Base-by-base conservation (phyloP, 2,113 vertebrate species). In the Podocnemis expansa region DNA sequence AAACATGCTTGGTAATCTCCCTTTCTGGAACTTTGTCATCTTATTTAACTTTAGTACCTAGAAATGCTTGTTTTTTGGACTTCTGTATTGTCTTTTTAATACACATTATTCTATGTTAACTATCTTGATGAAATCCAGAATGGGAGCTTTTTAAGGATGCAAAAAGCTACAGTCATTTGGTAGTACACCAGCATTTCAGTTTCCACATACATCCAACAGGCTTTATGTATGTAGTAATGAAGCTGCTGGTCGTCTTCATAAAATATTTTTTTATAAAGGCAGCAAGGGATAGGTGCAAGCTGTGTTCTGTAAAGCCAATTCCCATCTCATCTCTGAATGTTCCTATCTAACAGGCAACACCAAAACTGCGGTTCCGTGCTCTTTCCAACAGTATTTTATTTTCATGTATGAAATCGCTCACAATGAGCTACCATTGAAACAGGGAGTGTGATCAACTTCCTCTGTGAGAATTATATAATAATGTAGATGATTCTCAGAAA, bases 401-500 rank as follows among this genome's bases (percentile, higher is more conserved):
- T 85, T 54, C 80, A 73, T 41, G 51, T 63, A 84, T 21, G 49
- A 14, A 80, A 81, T 47, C 70, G 14, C 52, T 84, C 91, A 84
- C 79, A 8, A 70, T 63, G n/a, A 80, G n/a, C 31, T 70, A 70
- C 9, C n/a, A 70, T 17, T 52, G 80, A 80, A 78, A 55, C 78
- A 25, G 24, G 83, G 87, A 56, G 34, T 27, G 29, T 27, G n/a
- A 52, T 85, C 22, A 54, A 2, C 56, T 16, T 70, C n/a, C 22
- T 96, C 80, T 51, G 60, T 84, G 45, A 82, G 91, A 87, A 41
- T 25, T 89, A 0, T n/a, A 8, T 21, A 19, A 2, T n/a, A 49
- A 52, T 8, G 8, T 73, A 34, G 24, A 1, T 95, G 93, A 93
- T 89, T 75, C 60, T 96, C 87, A 96, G 92, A 96, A 93, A 95